Evolutionary conservation across 2,888 invertebrate genomes (phyloP).

Genomic region (Danaus chrysippus): DNA sequence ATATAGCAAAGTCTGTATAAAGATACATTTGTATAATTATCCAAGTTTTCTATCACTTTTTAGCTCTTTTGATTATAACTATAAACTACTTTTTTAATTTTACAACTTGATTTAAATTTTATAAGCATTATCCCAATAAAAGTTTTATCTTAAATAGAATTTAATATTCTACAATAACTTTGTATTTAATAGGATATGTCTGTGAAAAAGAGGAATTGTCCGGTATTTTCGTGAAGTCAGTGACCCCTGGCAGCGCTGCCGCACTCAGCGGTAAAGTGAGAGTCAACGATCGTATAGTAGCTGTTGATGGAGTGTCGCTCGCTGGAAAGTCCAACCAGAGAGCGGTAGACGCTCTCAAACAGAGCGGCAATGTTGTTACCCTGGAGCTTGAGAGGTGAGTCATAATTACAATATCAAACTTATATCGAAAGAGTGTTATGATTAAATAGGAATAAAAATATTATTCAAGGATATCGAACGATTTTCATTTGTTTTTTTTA

Average conservation of each 20-base stretch:
- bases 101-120: no score
- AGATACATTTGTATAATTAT: no score
- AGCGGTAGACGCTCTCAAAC: conserved; percentile 96
- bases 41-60: no score
- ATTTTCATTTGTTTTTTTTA: background rate
- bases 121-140: no score
- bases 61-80: no score
- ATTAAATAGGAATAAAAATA: background rate
- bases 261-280: conserved; percentile 94
- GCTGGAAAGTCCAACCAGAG: conserved; percentile 98
- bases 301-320: conserved; percentile 96
- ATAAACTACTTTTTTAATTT: no score
- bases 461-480: background rate
- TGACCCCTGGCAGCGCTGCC: conserved; percentile 97
- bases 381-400: conserved; percentile 88
- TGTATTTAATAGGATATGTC: conserved; percentile 84
- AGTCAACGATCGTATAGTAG: conserved; percentile 98
- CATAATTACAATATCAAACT: background rate
- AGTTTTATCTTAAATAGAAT: no score
- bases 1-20: no score
- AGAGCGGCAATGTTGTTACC: conserved; percentile 94
- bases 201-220: conserved; percentile 99
- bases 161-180: no score
- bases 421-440: no score
- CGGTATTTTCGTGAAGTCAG: conserved; percentile 99